Evolutionary conservation across 2,113 vertebrate species (phyloP).

Genomic region (Scortum barcoo): DNA sequence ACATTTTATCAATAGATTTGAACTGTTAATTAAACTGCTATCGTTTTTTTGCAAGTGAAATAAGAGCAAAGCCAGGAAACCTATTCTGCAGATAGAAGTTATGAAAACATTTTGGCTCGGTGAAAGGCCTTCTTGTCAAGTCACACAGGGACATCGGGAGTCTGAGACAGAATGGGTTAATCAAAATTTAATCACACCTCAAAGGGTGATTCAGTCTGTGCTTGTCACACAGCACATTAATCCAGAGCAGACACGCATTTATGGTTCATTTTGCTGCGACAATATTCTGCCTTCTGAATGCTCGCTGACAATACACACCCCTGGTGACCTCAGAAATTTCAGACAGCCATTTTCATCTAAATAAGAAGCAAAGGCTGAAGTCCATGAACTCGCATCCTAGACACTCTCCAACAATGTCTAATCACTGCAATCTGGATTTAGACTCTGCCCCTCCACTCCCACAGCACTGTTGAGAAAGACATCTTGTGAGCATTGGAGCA

Average conservation of each 20-base stretch:
- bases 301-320: conserved; percentile 20
- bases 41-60: conserved; percentile 26
- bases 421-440: conserved; percentile 52
- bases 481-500: conserved; percentile 59
- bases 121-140: conserved; percentile 6
- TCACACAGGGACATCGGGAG: conserved; percentile 16
- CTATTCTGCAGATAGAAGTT: conserved; percentile 9
- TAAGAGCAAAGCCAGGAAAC: background rate
- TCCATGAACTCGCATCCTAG: conserved; percentile 21
- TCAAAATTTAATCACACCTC: conserved; percentile 52
- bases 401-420: conserved; percentile 30
- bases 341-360: conserved; percentile 14
- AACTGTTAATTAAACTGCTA: no score
- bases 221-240: conserved; percentile 15
- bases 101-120: conserved; percentile 13
- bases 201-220: conserved; percentile 31
- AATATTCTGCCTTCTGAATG: conserved; percentile 11
- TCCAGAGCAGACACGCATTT: conserved; percentile 26
- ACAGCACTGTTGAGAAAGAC: conserved; percentile 45
- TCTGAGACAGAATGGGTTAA: conserved; percentile 32
- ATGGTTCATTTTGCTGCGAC: conserved; percentile 35
- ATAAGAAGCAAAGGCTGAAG: conserved; percentile 18
- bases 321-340: conserved; percentile 27
- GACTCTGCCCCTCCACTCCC: conserved; percentile 14
- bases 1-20: background rate